Percentiles rank a stretch among this genome's conserved stretches.
Evolutionary conservation across 2,888 invertebrate species (phyloP).

Genomic region (Acronicta leporina): DNA sequence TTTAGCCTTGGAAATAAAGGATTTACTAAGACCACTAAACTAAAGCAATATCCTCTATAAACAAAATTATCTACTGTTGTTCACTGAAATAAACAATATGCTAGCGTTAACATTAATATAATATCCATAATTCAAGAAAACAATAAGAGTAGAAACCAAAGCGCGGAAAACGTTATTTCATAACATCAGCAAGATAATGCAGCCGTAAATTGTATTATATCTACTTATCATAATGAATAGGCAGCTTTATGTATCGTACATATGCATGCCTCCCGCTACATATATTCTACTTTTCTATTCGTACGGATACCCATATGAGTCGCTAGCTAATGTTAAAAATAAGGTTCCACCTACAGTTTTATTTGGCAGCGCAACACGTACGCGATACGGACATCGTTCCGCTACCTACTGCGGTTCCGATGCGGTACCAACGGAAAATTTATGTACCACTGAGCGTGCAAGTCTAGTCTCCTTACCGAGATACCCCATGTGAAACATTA

Average conservation of each 20-base stretch:
- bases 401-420: slow-evolving; percentile 85
- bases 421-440: slow-evolving; percentile 85
- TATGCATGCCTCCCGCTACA: slow-evolving; percentile 32
- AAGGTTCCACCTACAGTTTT: slow-evolving; percentile 73
- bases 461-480: slow-evolving; percentile 75
- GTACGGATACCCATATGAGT: slow-evolving; percentile 36
- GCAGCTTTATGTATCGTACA: slow-evolving; percentile 50
- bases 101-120: slow-evolving; percentile 23
- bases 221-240: slow-evolving; percentile 53
- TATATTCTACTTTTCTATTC: slow-evolving; percentile 49
- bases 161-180: slow-evolving; percentile 35
- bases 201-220: slow-evolving; percentile 46
- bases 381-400: slow-evolving; percentile 73
- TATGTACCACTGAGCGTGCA: slow-evolving; percentile 85
- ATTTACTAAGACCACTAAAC: slow-evolving; percentile 1
- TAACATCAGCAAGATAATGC: slow-evolving; percentile 43
- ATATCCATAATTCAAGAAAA: slow-evolving; percentile 38
- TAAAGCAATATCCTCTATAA: slow-evolving; percentile 5
- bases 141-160: slow-evolving; percentile 33
- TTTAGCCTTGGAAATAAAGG: slow-evolving; percentile 28
- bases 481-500: slow-evolving; percentile 69
- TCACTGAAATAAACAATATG: slow-evolving; percentile 21
- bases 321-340: slow-evolving; percentile 59
- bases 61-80: slow-evolving; percentile 19
- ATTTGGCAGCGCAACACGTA: slow-evolving; percentile 82